These are phyloP conservation scores for Netta rufina DNA, from an alignment of 2,797 vertebrate genomes.

Conservation along the genomic window DNA sequence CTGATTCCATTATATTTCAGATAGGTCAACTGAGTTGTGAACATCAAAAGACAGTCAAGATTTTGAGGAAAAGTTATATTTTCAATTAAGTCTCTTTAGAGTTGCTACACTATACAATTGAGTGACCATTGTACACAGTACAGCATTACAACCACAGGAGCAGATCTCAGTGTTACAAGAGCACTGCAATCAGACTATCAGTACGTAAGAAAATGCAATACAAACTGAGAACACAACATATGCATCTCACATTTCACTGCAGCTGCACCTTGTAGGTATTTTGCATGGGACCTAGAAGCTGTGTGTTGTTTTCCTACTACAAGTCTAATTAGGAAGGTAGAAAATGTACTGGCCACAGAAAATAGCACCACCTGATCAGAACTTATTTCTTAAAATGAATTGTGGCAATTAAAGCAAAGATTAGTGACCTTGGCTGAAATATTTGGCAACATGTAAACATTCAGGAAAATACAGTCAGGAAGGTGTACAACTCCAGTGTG, in stretches of 20 bases:
- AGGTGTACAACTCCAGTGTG: not conserved
- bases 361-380: not conserved
- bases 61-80: not conserved
- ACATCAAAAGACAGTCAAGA: not conserved
- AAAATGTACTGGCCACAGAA: not conserved
- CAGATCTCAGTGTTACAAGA: not conserved
- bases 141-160: not conserved
- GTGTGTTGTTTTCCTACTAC: not conserved
- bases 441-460: not conserved
- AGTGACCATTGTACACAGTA: not conserved
- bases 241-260: not conserved
- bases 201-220: not conserved
- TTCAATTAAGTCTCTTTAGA: not conserved
- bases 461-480: not conserved
- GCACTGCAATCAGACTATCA: not conserved
- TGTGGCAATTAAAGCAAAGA: not conserved
- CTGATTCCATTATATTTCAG: not conserved
- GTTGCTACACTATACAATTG: not conserved
- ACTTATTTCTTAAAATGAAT: not conserved
- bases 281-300: not conserved
- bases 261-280: not conserved
- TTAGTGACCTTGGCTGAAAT: not conserved
- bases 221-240: not conserved
- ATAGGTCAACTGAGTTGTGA: not conserved
- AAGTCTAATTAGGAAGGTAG: not conserved